Evolutionary conservation across 2,797 vertebrate genomes (phyloP), one percentile per base, ranked within the genome.

Genomic region (Phrynocephalus guinanensis): DNA sequence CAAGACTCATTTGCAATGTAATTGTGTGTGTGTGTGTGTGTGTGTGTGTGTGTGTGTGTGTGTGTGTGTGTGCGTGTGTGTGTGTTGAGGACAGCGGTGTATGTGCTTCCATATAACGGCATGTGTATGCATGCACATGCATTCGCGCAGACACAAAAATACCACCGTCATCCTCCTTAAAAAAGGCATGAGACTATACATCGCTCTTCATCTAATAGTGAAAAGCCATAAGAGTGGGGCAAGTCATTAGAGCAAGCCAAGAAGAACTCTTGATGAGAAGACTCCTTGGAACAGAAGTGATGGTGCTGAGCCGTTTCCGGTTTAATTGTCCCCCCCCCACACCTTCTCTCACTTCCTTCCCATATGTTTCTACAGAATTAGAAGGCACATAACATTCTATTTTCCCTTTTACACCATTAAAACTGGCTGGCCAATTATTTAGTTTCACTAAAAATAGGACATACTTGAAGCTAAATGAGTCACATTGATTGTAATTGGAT

Each of bases 361-460:
- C 4, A 30, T n/a, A 60, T 8, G 38, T 84, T 18, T 63, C 28
- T 18, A 38, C 52, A 76, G 33, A 63, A 50, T 78, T 33, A 67
- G 66, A 50, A 78, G 63, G 33, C 60, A 52, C 67, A 68, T 76
- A 78, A 33, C 10, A 70, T 48, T 50, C 50, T 18, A 44, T 5
- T 63, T 76, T 78, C 26, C 30, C 33, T 33, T 77, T 63, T 24
- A 52, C 11, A 67, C 28, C 22, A 24, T 85, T 85, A 78, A n/a
- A 52, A 52, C 28, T 30, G 63, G 52, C 66, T 52, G n/a, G 38
- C 28, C 30, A 78, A 50, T 70, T 68, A 52, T 79, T 68, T 78
- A 52, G 28, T 68, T 68, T 50, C 68, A 76, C 38, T 48, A 76
- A 85, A 78, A 85, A 85, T 78, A 78, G 48, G 48, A 52, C 38